Conservation (phyloP, 2,797 vertebrate genomes). For the Coregonus sp. region DNA sequence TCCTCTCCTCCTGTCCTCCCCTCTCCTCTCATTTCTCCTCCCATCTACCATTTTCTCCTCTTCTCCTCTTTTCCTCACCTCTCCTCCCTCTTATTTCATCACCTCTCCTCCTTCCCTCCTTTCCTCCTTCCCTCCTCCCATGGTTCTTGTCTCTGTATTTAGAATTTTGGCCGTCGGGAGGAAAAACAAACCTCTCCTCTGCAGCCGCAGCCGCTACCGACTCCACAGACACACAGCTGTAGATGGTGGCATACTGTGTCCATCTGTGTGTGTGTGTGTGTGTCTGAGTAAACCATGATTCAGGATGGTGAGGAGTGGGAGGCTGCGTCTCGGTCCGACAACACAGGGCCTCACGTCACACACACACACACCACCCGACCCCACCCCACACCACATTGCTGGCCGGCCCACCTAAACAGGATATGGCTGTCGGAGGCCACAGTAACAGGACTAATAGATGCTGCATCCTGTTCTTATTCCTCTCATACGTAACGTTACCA, state of each 20-base stretch:
- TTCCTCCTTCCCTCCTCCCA: slow-evolving; percentile 1
- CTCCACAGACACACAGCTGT: slow-evolving; percentile 67
- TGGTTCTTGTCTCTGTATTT: slow-evolving; percentile 67
- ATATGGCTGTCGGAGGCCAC: slow-evolving; percentile 51
- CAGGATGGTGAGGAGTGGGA: slow-evolving; percentile 69
- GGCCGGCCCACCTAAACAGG: slow-evolving; percentile 73
- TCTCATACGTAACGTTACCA: slow-evolving; percentile 45
- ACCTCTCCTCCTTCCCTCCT: neutral
- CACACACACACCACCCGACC: neutral
- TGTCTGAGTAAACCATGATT: slow-evolving; percentile 79
- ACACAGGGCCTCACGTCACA: slow-evolving; percentile 43
- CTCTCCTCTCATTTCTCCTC: no score
- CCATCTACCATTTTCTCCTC: no score
- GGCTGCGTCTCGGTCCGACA: slow-evolving; percentile 63
- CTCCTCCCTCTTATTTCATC: neutral
- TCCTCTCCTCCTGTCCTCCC: no score
- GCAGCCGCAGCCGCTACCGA: slow-evolving; percentile 65
- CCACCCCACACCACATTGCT: neutral
- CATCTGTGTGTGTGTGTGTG: neutral
- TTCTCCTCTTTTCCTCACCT: no score
- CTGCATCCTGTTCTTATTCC: slow-evolving; percentile 62
- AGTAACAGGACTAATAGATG: slow-evolving; percentile 42
- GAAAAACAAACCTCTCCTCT: slow-evolving; percentile 56
- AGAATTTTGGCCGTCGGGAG: slow-evolving; percentile 71
- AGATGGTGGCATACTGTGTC: slow-evolving; percentile 61